Evolutionary conservation across 2,113 vertebrate species (phyloP).

Genomic region (Forbesichthys papilliferus): DNA sequence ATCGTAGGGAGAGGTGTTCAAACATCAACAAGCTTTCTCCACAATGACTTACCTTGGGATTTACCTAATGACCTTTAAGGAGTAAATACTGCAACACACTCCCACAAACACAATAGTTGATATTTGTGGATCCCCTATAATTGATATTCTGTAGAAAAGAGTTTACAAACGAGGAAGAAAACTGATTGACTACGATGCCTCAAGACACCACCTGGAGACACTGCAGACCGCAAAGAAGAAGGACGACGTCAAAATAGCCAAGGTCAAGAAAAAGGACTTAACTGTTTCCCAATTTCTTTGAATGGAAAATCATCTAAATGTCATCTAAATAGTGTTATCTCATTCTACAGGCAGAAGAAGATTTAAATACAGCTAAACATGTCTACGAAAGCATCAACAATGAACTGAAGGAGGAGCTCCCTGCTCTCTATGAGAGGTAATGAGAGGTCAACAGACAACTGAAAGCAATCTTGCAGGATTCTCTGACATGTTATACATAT

Average conservation of each 20-base stretch:
- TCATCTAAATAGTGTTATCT: background rate
- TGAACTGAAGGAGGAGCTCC: slow-evolving; percentile 88
- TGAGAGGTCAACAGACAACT: background rate
- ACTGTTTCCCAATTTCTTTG: background rate
- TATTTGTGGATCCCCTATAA: background rate
- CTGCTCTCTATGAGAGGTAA: slow-evolving; percentile 84
- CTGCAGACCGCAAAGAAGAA: slow-evolving; percentile 89
- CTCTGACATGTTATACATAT: no score
- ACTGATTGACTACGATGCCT: slow-evolving; percentile 91
- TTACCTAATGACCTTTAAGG: background rate
- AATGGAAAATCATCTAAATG: background rate
- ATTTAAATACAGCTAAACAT: slow-evolving; percentile 79
- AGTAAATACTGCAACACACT: slow-evolving; percentile 13
- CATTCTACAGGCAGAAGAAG: slow-evolving; percentile 84
- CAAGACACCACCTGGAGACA: slow-evolving; percentile 87
- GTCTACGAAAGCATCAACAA: slow-evolving; percentile 89
- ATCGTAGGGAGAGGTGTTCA: no score
- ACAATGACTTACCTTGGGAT: no score
- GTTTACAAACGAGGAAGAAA: slow-evolving; percentile 90
- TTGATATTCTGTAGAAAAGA: slow-evolving; percentile 78
- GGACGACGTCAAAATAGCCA: slow-evolving; percentile 88
- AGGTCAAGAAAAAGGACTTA: slow-evolving; percentile 69
- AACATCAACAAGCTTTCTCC: no score
- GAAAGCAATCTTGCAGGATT: background rate
- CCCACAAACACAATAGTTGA: background rate